Conservation (phyloP, 2,797 vertebrate genomes). For the Kryptolebias ocellatus region DNA sequence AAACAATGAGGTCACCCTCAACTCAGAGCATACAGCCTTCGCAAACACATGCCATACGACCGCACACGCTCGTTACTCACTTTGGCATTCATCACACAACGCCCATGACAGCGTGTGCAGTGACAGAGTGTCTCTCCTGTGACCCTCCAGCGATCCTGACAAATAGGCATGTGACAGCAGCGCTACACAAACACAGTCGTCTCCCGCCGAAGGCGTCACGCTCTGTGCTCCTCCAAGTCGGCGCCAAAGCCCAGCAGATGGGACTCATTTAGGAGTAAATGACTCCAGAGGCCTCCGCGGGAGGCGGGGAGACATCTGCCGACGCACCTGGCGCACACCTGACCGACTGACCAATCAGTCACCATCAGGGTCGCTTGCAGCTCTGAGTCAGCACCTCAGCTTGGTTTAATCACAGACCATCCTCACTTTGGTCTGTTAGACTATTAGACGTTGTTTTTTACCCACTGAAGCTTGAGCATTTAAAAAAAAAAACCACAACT, state of each 20-base stretch:
- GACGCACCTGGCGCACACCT: slow-evolving; percentile 74
- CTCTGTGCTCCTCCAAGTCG: slow-evolving; percentile 37
- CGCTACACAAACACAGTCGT: slow-evolving; percentile 44
- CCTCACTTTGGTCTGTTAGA: background rate
- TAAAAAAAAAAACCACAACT: too few species aligned
- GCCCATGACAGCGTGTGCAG: background rate
- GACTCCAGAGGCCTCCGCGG: slow-evolving; percentile 57
- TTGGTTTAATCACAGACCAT: background rate
- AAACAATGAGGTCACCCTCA: background rate
- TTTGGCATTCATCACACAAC: slow-evolving; percentile 11
- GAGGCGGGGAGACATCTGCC: slow-evolving; percentile 64
- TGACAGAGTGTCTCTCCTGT: slow-evolving; percentile 23
- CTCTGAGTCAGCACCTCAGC: slow-evolving; percentile 33
- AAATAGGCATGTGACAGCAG: slow-evolving; percentile 27
- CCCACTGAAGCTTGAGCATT: too few species aligned
- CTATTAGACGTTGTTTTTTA: background rate
- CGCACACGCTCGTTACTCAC: background rate
- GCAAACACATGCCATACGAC: background rate
- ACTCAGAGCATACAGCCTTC: background rate
- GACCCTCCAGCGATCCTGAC: slow-evolving; percentile 22
- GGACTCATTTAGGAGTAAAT: slow-evolving; percentile 78
- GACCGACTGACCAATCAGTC: slow-evolving; percentile 18
- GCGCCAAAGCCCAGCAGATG: slow-evolving; percentile 71
- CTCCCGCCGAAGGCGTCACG: slow-evolving; percentile 19
- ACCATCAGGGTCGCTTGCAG: background rate